Evolutionary conservation across 2,888 invertebrate genomes (phyloP).

Genomic region (Sclerodermus sp.): DNA sequence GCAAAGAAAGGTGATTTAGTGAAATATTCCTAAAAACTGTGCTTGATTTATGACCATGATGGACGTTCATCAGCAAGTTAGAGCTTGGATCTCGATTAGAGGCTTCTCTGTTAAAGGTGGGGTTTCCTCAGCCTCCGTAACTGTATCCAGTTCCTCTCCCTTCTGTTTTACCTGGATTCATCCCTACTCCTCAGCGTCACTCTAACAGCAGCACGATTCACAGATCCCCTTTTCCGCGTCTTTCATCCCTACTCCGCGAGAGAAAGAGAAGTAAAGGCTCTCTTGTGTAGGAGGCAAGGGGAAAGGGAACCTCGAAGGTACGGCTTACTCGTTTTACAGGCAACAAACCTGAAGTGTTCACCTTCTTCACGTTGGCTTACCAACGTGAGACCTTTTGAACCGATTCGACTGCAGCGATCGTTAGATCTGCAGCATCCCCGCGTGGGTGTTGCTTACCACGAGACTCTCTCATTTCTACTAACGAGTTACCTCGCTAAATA

Average conservation of each 20-base stretch:
- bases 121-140: constrained; percentile 36
- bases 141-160: constrained; percentile 37
- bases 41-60: no score
- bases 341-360: neutral
- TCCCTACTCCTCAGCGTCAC: constrained; percentile 2
- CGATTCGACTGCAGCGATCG: no score
- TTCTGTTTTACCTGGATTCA: constrained; percentile 8
- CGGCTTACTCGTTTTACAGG: constrained; percentile 4
- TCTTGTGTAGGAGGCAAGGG: neutral
- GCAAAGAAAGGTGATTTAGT: no score
- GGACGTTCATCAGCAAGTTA: no score
- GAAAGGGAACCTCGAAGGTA: constrained; percentile 1
- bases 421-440: no score
- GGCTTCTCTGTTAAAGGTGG: constrained; percentile 29
- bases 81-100: no score
- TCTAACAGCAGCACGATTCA: constrained; percentile 7
- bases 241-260: constrained; percentile 8
- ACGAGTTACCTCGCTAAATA: no score
- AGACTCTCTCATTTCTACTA: no score
- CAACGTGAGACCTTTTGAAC: constrained; percentile 16
- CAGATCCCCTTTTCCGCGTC: constrained; percentile 18
- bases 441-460: no score
- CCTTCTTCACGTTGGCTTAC: neutral
- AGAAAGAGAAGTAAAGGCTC: neutral
- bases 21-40: no score